Percentiles rank a stretch among this genome's conserved stretches.
Conservation (phyloP, 1,140 invertebrate species). For the Thaumatotibia leucotreta region DNA sequence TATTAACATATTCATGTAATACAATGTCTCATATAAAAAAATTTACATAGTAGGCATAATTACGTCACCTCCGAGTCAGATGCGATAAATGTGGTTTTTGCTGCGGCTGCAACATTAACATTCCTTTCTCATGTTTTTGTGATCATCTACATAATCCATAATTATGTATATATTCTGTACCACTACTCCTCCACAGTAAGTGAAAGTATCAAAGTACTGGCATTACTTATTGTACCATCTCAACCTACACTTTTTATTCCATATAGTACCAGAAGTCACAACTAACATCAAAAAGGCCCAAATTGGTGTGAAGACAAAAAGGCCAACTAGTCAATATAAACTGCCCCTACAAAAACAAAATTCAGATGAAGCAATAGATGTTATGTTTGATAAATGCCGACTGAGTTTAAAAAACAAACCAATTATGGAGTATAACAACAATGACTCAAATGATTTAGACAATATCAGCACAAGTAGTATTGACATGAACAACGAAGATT, state of each 20-base stretch:
- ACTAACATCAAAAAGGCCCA: constrained; percentile 40
- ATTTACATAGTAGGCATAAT: not conserved
- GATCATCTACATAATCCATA: not conserved
- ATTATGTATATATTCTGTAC: not conserved
- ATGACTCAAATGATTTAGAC: constrained; percentile 23
- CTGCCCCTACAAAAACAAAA: constrained; percentile 35
- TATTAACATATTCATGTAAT: not conserved
- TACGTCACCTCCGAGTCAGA: not conserved
- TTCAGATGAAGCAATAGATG: constrained; percentile 52
- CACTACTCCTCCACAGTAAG: not conserved
- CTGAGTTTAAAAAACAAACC: constrained; percentile 47
- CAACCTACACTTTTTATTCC: too few relatives aligned
- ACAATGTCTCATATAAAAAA: too few relatives aligned
- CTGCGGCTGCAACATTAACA: not conserved
- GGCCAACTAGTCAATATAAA: constrained; percentile 34
- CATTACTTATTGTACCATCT: not conserved
- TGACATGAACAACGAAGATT: constrained; percentile 14
- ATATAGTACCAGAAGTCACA: constrained; percentile 27
- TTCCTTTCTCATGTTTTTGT: not conserved
- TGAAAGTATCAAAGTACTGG: not conserved
- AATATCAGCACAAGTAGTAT: constrained; percentile 19
- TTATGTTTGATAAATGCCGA: constrained; percentile 59
- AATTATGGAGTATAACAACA: constrained; percentile 18
- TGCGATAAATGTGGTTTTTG: not conserved
- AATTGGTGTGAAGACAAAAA: constrained; percentile 41